Evolutionary conservation across 2,888 invertebrate genomes (phyloP).

Genomic region (Bembecia ichneumoniformis): DNA sequence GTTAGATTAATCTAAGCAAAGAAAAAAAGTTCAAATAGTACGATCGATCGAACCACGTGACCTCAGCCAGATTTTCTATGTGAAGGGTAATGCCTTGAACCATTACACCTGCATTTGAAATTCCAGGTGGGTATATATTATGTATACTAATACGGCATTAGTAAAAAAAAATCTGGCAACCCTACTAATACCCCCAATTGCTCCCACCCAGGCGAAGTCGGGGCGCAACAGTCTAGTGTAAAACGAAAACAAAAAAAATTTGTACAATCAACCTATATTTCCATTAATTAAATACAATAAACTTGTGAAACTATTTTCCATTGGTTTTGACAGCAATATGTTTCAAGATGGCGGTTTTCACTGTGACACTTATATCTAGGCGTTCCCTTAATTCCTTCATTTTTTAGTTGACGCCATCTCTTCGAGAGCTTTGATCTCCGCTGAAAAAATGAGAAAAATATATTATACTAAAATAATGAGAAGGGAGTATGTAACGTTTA

Average conservation of each 20-base stretch:
- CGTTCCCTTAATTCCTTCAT: constrained; percentile 20
- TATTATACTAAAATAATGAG: background rate
- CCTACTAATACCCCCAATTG: no score
- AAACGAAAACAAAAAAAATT: constrained; percentile 13
- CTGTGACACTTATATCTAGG: constrained; percentile 40
- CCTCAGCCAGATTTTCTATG: no score
- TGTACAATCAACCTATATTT: constrained; percentile 45
- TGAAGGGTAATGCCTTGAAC: no score
- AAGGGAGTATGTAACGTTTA: background rate
- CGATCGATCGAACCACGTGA: no score
- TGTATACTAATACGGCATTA: no score
- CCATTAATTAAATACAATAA: constrained; percentile 33
- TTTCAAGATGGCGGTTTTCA: constrained; percentile 28
- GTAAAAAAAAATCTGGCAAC: no score
- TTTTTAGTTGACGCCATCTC: constrained; percentile 41
- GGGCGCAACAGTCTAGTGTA: background rate
- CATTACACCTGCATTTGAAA: no score
- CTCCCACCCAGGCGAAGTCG: no score
- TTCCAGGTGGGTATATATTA: no score
- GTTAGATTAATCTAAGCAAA: no score
- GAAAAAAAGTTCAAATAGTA: no score
- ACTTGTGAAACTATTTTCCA: constrained; percentile 26
- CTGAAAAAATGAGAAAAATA: constrained; percentile 38
- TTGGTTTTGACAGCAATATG: constrained; percentile 20
- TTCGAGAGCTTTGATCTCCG: constrained; percentile 55